Conservation (phyloP, 1,140 invertebrate species). For the Magallana gigas region DNA sequence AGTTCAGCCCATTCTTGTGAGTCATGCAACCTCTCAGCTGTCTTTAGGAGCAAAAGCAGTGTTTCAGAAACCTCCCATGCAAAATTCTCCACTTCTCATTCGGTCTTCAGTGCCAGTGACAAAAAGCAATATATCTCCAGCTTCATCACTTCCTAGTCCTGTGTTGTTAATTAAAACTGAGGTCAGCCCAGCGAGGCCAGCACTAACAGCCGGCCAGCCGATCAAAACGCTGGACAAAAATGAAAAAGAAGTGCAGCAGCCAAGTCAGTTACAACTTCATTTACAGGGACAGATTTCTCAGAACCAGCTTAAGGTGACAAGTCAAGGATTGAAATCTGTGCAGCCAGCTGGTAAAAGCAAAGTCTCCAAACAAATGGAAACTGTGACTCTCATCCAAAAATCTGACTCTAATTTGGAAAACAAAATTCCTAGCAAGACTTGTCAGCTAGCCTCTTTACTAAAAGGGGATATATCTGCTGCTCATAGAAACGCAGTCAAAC, state of each 20-base stretch:
- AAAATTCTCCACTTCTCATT: constrained; percentile 10
- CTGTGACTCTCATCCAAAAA: constrained; percentile 20
- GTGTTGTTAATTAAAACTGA: constrained; percentile 41
- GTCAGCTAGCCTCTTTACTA: constrained; percentile 37
- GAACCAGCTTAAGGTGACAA: constrained; percentile 64
- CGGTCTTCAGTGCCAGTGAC: background rate
- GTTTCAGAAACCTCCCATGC: constrained; percentile 8
- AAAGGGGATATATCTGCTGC: constrained; percentile 35
- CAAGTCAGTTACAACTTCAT: constrained; percentile 27
- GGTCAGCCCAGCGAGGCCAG: background rate
- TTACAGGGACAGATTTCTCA: constrained; percentile 32
- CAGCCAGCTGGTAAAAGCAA: background rate
- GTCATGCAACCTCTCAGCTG: background rate
- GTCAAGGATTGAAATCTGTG: constrained; percentile 61
- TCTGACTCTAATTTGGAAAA: constrained; percentile 11
- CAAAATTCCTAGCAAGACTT: constrained; percentile 34
- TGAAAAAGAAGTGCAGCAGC: constrained; percentile 1
- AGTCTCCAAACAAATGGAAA: constrained; percentile 1
- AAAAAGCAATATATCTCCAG: constrained; percentile 2
- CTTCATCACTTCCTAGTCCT: background rate
- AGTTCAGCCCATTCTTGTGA: background rate
- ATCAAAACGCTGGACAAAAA: constrained; percentile 1
- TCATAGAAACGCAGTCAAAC: constrained; percentile 18
- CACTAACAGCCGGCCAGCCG: background rate
- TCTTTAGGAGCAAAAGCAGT: background rate